phyloP scores from a whole-genome alignment of 2,797 vertebrate species.

The Malacoraja senta region DNA sequence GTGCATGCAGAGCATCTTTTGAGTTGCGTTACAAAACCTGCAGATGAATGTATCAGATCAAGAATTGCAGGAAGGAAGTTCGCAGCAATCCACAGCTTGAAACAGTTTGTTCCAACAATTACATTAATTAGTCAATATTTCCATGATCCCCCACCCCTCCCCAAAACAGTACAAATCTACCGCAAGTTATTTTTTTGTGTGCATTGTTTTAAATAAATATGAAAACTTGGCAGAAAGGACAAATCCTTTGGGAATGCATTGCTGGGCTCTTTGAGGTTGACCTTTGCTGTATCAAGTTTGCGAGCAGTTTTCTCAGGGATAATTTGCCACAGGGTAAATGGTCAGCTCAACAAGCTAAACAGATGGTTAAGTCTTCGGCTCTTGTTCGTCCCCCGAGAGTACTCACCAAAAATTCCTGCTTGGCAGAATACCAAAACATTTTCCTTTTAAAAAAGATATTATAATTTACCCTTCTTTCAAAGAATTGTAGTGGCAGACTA shows the following conservation, averaged over 20 bases:
- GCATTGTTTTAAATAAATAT: constrained; percentile 38
- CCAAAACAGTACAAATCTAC: constrained; percentile 5
- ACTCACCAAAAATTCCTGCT: background rate
- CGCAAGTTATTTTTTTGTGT: background rate
- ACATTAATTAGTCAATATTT: constrained; percentile 36
- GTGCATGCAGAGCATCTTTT: background rate
- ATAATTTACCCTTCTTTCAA: background rate
- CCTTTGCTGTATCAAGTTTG: constrained; percentile 10
- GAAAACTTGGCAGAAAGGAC: background rate
- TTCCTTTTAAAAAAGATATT: constrained; percentile 11
- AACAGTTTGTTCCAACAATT: constrained; percentile 32
- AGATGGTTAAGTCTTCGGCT: constrained; percentile 34
- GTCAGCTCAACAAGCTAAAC: constrained; percentile 36
- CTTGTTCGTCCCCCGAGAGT: background rate
- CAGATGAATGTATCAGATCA: constrained; percentile 3
- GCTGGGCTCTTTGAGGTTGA: constrained; percentile 25
- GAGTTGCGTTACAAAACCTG: background rate
- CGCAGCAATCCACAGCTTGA: constrained; percentile 15
- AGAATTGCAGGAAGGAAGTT: constrained; percentile 36
- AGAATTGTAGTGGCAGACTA: background rate
- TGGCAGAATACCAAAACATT: constrained; percentile 25
- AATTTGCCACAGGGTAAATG: constrained; percentile 33
- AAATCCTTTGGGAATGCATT: constrained; percentile 22
- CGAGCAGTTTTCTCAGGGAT: constrained; percentile 35
- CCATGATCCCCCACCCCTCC: background rate